phyloP scores from a whole-genome alignment of 2,888 invertebrate species.

The Diarsia dahlii region DNA sequence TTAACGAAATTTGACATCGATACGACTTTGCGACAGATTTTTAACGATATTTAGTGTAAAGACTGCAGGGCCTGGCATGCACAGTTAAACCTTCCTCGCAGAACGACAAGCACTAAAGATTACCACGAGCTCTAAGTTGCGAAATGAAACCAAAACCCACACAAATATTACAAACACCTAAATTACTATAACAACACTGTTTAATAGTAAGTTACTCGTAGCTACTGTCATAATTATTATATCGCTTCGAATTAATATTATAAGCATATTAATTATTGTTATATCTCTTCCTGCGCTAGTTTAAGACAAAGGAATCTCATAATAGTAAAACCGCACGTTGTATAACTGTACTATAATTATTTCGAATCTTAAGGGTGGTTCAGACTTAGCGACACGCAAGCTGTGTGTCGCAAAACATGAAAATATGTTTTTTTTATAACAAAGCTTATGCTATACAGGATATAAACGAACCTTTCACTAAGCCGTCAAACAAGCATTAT shows the following conservation, averaged over 20 bases:
- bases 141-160: slow-evolving; percentile 1
- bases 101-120: background rate
- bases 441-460: background rate
- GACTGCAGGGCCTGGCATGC: too few relatives aligned
- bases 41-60: too few relatives aligned
- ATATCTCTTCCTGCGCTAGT: slow-evolving; percentile 3
- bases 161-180: background rate
- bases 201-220: slow-evolving; percentile 5
- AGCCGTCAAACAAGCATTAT: too few relatives aligned
- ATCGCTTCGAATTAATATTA: background rate
- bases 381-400: background rate
- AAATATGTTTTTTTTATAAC: background rate
- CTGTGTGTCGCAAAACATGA: background rate
- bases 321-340: slow-evolving; percentile 46
- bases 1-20: too few relatives aligned
- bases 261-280: background rate
- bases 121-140: background rate
- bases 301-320: slow-evolving; percentile 54
- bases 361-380: slow-evolving; percentile 13
- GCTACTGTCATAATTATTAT: slow-evolving; percentile 31
- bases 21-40: too few relatives aligned
- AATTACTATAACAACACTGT: background rate
- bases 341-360: slow-evolving; percentile 33
- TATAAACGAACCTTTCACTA: too few relatives aligned
- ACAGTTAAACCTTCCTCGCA: background rate